Evolutionary conservation across 2,888 invertebrate genomes (phyloP), one percentile per base, ranked within the genome.

Genomic region (Diaprepes abbreviatus): DNA sequence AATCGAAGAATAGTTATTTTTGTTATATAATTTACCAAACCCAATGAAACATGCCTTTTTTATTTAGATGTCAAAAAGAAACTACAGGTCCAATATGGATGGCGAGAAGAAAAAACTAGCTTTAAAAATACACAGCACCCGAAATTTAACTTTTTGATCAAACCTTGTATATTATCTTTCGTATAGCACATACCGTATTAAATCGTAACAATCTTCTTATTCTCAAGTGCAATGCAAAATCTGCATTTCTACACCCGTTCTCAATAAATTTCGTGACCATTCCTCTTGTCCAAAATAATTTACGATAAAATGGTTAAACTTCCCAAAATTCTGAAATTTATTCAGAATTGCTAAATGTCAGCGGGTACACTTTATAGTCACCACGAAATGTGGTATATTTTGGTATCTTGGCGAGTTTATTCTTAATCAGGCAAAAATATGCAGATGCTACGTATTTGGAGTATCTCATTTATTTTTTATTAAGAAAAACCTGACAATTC

Each of bases 311-410:
- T 45, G 33, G 24, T 12, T 31, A 12, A 45, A 45, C 59, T 59
- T 59, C 59, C 59, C 17, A 21, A 59, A 59, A 59, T 59, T 59
- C 59, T 59, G 21, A 45, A 33, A 59, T 59, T 59, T 59, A 59
- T 28, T 59, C 35, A 12, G 33, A 59, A 45, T 33, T 9, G 17
- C 19, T 3, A 31, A 24, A 9, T 35, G 59, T 59, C 59, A 28
- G 45, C 43, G 59, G 59, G 10, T 17, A 1, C 43, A 31, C 45
- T 59, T 59, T 59, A 59, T 59, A 45, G 45, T 31, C 59, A 14
- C 28, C 2, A 4, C 21, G 45, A 45, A 45, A 45, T 24, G 45
- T 45, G n/a, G 24, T 45, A 24, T 45, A 12, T 40, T n/a, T 45
- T 0, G 9, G 24, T 45, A 45, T 45, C 21, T 45, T 21, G 2